phyloP scores from a whole-genome alignment of 2,888 invertebrate genomes.

The Eremobia ochroleuca region DNA sequence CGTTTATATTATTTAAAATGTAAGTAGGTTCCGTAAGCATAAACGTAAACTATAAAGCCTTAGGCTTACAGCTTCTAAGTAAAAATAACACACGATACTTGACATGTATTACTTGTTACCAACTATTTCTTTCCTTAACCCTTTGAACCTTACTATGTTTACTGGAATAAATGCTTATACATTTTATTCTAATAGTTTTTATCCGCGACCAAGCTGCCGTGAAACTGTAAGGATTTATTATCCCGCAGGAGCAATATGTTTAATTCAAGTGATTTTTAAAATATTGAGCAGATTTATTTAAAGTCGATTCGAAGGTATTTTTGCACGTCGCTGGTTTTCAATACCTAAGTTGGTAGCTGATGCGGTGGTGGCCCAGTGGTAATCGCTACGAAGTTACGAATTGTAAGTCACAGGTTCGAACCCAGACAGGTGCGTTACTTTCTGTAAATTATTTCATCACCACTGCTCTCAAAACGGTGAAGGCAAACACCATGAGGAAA shows the following conservation, averaged over 20 bases:
- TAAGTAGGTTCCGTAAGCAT: conserved; percentile 36
- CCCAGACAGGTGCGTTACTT: background rate
- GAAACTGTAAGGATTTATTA: conserved; percentile 54
- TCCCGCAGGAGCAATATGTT: conserved; percentile 22
- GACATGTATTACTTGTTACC: conserved; percentile 30
- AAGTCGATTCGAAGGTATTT: conserved; percentile 17
- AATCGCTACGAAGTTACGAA: background rate
- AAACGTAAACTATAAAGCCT: conserved; percentile 8
- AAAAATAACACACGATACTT: conserved; percentile 45
- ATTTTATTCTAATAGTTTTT: conserved; percentile 49
- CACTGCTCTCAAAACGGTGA: background rate
- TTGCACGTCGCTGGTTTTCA: background rate
- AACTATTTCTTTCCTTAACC: conserved; percentile 42
- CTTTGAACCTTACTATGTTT: conserved; percentile 40
- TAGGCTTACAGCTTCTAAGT: conserved; percentile 17
- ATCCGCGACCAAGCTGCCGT: conserved; percentile 23
- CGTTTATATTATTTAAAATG: conserved; percentile 14
- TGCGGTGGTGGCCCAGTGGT: background rate
- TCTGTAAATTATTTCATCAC: background rate
- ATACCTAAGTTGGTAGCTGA: background rate
- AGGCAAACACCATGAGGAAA: background rate
- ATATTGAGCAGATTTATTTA: conserved; percentile 47
- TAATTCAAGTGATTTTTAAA: conserved; percentile 45
- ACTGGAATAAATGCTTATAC: conserved; percentile 38
- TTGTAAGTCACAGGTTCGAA: background rate